Evolutionary conservation across 2,888 invertebrate genomes (phyloP), one percentile per base, ranked within the genome.

Genomic region (Chymomyza amoena): DNA sequence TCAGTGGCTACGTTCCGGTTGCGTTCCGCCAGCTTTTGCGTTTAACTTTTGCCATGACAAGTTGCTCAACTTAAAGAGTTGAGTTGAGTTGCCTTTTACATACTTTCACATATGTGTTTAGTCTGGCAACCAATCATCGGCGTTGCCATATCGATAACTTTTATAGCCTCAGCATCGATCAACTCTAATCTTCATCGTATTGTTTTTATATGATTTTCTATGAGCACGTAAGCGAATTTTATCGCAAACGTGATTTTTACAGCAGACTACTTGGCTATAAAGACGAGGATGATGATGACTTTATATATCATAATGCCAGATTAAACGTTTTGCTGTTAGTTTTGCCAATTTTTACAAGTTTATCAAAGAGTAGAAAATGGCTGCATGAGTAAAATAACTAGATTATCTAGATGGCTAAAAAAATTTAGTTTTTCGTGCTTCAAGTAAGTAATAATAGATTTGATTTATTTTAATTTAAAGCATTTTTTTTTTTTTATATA

Each of bases 191-290:
- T 4, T 13, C 4, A 45, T 45, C 13, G 18, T 64, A 39, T 51
- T 25, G 68, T 52, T 68, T 74, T 70, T 78, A 72, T 79, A 87
- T 83, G 82, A 82, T 81, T 85, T 80, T 70, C 74, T 76, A 73
- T 76, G 77, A 72, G 80, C 85, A 83, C 82, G 87, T 85, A 82
- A 80, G 85, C 82, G 82, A 79, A 83, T 87, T 85, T 88, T 80
- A 77, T 73, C 68, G 68, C 80, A 82, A 77, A 85, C 84, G 84
- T 85, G 84, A 87, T 88, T 88, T 85, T 82, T 75, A 72, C 80
- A 77, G 76, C 73, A 88, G 3, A 25, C 25, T 25, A 88, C 80
- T 76, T 76, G 9, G 32, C 32, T 9, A 32, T 32, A 65, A 72
- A 72, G 69, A n/a, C n/a, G n/a, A n/a, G n/a, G n/a, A 70, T 73